These are phyloP conservation scores for Archilochus colubris DNA, from an alignment of 2,113 vertebrate genomes.

Conservation along the genomic window DNA sequence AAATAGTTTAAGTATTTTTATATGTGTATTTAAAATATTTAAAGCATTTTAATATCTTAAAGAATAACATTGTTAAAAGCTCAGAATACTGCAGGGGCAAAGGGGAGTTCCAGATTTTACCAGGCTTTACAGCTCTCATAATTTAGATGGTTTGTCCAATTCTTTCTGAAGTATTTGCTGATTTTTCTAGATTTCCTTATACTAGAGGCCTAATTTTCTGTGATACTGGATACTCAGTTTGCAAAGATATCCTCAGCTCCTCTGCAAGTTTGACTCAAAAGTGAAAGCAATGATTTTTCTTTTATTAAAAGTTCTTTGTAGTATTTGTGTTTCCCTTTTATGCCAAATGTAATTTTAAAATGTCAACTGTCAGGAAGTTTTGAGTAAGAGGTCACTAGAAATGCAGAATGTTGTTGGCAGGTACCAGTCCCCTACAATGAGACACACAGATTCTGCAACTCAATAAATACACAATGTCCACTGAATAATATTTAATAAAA, in stretches of 20 bases:
- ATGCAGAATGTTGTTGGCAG: background rate
- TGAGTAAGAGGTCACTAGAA: background rate
- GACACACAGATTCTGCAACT: background rate
- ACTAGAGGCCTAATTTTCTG: background rate
- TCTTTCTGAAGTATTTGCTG: background rate
- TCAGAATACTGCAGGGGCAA: background rate
- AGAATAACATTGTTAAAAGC: background rate
- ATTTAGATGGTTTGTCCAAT: background rate
- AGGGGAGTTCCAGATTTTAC: background rate
- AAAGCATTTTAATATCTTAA: background rate
- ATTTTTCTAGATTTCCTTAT: background rate
- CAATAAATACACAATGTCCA: background rate
- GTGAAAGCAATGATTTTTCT: background rate
- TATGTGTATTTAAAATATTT: background rate
- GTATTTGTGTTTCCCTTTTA: background rate
- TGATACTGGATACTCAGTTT: too few species aligned
- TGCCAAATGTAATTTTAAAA: background rate
- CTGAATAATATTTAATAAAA: conserved; percentile 40
- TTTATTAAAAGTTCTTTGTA: background rate
- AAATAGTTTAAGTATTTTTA: background rate
- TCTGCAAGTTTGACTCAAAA: background rate
- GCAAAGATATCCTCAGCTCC: background rate
- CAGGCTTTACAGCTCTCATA: rapidly evolving
- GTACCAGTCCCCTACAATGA: rapidly evolving
- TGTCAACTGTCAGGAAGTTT: background rate